Evolutionary conservation across 2,113 vertebrate genomes (phyloP), one percentile per base, ranked within the genome.

Genomic region (Antechinus stuartii): DNA sequence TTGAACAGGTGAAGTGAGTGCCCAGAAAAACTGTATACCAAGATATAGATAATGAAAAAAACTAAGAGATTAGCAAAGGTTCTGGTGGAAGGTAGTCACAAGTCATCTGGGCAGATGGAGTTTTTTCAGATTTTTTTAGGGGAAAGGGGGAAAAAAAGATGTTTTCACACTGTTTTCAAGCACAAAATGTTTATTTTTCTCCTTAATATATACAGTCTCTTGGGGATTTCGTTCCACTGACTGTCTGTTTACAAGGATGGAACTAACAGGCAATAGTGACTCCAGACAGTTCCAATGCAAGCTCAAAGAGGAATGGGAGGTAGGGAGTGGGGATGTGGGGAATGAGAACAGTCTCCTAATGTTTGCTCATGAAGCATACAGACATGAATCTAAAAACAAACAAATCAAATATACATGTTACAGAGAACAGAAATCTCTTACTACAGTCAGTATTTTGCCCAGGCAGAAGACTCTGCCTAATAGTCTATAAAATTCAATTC

Each of bases 171-270:
- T 92, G 50, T 97, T 98, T 98, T 99, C 99, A 99, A 99, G 99
- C 99, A 99, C 99, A 99, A 99, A 99, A 99, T 99, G 98, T 99
- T 99, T 99, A 99, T 99, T 99, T 99, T 99, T 99, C 96, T 99
- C 99, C 98, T 98, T 98, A 98, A 98, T 98, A 99, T 98, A 94
- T 99, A 99, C 99, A 99, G 96, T 99, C 98, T 99, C 98, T 98
- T 24, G 97, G 99, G 99, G 98, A 96, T 98, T 98, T 98, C 98
- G 98, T 99, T 99, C 98, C 99, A 98, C 98, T 98, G 98, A 98
- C 99, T 96, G 97, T 98, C 98, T 98, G 98, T 97, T 97, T 98
- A 99, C 98, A 98, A 98, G 97, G 98, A 97, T 96, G 97, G 97
- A 96, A 96, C 98, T 98, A 99, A 98, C 98, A 99, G 99, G 98